Base-by-base conservation (phyloP, 2,113 vertebrate genomes). In the Tiliqua scincoides region DNA sequence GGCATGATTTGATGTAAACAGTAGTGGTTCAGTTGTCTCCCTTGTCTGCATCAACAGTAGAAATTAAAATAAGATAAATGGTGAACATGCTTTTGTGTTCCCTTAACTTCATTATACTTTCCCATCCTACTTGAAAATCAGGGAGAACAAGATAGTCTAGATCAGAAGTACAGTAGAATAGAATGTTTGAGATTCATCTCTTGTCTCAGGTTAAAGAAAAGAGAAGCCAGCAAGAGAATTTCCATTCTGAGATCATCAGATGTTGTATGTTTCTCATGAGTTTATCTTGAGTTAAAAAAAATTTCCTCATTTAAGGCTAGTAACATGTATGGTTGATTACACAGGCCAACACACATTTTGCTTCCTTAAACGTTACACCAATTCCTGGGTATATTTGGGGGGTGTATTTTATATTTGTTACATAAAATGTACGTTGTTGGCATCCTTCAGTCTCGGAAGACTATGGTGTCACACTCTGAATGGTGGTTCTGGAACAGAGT, bases 201-300 rank as follows among this genome's bases (percentile, higher is more conserved):
- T 79, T 3, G 78, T 86, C 81, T 76, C 61, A 72, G 82, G 75
- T 72, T 86, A 82, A 75, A 57, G 70, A n/a, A 68, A 67, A 32
- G 25, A 79, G 14, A 8, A 85, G 83, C 85, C 52, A 59, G 11
- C n/a, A 67, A 87, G 30, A 74, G 30, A 14, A 25, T 76, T 52
- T 65, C 59, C 40, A 48, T 48, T 74, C 48, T 65, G 21, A 75
- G 30, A 73, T 90, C 90, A 87, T 84, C 67, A 85, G 37, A 70
- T 83, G 89, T 23, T 61, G 70, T 67, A 52, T 8, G 14, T 71
- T 77, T 89, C 76, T 85, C 40, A 79, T 2, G 57, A n/a, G 25
- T 78, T 82, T 73, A 73, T 57, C 61, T 48, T 83, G 27, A 73
- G 9, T 8, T 4, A 40, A 52, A 40, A 30, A n/a, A 37, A 35